Evolutionary conservation across 2,797 vertebrate genomes (phyloP), one percentile per base, ranked within the genome.

Genomic region (Xenops minutus): DNA sequence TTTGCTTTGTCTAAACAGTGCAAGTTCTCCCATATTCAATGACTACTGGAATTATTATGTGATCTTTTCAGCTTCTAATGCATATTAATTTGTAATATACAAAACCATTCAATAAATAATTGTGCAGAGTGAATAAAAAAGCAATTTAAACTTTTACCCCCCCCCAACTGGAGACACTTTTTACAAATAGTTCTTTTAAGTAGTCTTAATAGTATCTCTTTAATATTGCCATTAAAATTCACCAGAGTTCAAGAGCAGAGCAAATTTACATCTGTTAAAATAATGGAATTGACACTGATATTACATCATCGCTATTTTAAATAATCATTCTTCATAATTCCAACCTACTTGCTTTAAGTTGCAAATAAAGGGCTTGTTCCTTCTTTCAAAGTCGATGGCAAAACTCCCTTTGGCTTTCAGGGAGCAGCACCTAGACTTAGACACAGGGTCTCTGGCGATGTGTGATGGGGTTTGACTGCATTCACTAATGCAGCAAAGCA

Each of bases 121-220:
- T 96, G 81, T 41, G 79, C 48, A 71, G 93, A 96, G 69, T 94
- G 93, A 97, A 97, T 97, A 97, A 97, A 97, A 97, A 97, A 94
- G 94, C 92, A 97, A 97, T 96, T 97, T 97, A 93, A 95, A 96
- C 92, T 93, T 66, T 59, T 12, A n/a, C n/a, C 29, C 69, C 55
- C 62, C 82, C 68, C 76, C 0, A 74, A 78, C 80, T 49, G 59
- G 63, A 94, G 95, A 97, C 86, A 73, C 88, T 96, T 97, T 95
- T 74, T 92, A 97, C 89, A 94, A 96, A 97, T 96, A 96, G 94
- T 95, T 97, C 75, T 97, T 97, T 97, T 97, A 98, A 97, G 97
- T 97, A 97, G 92, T 97, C 97, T 98, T 97, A 98, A 98, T 96
- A 98, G 95, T 97, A 94, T 97, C 93, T 97, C 96, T 97, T 97